Base-by-base conservation (phyloP, 2,888 invertebrate genomes). In the Ethmia dodecea region DNA sequence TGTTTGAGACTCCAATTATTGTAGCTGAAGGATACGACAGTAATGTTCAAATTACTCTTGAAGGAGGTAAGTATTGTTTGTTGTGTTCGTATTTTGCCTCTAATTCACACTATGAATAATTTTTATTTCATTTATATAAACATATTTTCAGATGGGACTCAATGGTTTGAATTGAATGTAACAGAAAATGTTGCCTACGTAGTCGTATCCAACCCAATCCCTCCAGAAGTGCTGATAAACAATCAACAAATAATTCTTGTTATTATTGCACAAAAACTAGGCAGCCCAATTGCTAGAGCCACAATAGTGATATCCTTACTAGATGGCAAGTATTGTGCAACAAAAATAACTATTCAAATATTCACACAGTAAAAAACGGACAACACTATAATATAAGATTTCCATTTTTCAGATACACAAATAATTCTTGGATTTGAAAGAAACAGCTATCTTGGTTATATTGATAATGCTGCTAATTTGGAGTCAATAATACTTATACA, bases 201-300 rank as follows among this genome's bases (percentile, higher is more conserved):
- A 20, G 36, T 13, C 5, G 20, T 42, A 13, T 2, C 27, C 1
- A 31, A 10, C 9, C 31, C 48, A 3, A 49, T 60, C 16, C 59
- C 60, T 1, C 22, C 41, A 1, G 47, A 40, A 6, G 40, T 58
- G 0, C 5, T 58, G 6, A 33, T 30, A 1, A 52, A 44, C 32
- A 53, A 52, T 35, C 42, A 40, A 3, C 46, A 52, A 16, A 43
- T 61, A 9, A 40, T 54, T 6, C 50, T 57, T 16, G 31, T 37
- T 9, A 31, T 59, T 18, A 32, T n/a, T 1, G 60, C 60, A 1
- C 28, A 42, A 2, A 53, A 41, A 32, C 30, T 33, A 2, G 51
- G 43, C 13, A 46, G 43, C 16, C 30, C 13, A 4, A 25, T 38
- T 12, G 49, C 47, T 8, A 44, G 41, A 16, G 37, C 57, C 0